Conservation (phyloP, 2,888 invertebrate genomes). For the Drosophila anomelani region DNA sequence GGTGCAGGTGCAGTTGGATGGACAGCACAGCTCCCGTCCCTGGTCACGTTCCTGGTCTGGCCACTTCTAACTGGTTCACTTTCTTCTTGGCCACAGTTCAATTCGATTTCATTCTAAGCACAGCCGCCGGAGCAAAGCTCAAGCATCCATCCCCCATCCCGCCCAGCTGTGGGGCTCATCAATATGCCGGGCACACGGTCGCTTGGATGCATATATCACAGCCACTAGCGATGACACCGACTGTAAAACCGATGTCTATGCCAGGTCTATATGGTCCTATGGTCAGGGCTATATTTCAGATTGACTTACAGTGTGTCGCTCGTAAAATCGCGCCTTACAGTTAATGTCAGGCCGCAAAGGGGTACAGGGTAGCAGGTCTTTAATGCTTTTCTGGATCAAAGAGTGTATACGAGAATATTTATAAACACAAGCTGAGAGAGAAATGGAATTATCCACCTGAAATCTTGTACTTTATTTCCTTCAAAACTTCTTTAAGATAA, state of each 20-base stretch:
- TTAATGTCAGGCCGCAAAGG: background rate
- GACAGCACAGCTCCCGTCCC: conserved; percentile 26
- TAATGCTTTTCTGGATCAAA: no score
- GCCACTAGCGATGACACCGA: conserved; percentile 26
- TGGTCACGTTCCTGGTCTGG: conserved; percentile 45
- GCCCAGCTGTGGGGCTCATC: conserved; percentile 20
- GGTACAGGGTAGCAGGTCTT: no score
- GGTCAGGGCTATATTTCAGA: conserved; percentile 7
- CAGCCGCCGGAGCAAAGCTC: conserved; percentile 35
- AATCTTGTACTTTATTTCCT: background rate
- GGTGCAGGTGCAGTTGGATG: conserved; percentile 21
- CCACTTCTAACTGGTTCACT: conserved; percentile 43
- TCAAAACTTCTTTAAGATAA: no score
- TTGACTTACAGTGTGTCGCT: conserved; percentile 8
- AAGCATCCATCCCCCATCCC: conserved; percentile 6
- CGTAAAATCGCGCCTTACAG: background rate
- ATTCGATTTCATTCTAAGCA: conserved; percentile 43
- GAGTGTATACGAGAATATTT: no score
- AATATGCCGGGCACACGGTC: conserved; percentile 28
- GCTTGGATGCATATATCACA: conserved; percentile 17
- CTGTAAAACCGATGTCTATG: background rate
- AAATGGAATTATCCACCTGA: background rate
- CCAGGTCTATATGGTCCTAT: conserved; percentile 1
- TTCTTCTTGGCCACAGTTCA: conserved; percentile 35
- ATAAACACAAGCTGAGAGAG: no score